A percentile compares a stretch with the other conserved stretches of the same genome.
Evolutionary conservation across 1,140 invertebrate species (phyloP).

Genomic region (Druon quercuslanigerum): DNA sequence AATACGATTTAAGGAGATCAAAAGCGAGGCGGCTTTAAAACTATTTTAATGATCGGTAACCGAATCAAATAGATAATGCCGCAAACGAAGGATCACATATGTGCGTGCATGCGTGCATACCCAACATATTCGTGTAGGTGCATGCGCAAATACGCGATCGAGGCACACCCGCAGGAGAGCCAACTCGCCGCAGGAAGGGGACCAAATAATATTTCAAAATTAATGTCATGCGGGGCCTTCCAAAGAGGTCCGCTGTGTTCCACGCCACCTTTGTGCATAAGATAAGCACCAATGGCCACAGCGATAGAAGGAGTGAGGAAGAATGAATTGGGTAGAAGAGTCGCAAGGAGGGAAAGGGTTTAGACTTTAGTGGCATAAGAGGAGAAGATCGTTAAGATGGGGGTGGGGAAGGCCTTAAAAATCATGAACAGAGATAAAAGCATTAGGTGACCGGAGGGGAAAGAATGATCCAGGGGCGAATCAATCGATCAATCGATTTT

Average conservation of each 20-base stretch:
- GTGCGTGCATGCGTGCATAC: conserved; percentile 28
- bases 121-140: not conserved
- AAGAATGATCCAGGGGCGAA: conserved; percentile 23
- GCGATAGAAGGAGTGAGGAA: conserved; percentile 35
- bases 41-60: conserved; percentile 26
- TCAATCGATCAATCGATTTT: not conserved
- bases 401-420: conserved; percentile 47
- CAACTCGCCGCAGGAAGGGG: conserved; percentile 38
- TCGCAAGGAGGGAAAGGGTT: too few relatives aligned
- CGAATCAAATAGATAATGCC: conserved; percentile 9
- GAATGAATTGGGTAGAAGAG: not conserved
- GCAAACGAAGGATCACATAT: conserved; percentile 30
- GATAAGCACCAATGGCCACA: conserved; percentile 48
- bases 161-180: conserved; percentile 30
- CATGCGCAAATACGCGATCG: conserved; percentile 32
- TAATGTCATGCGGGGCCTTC: conserved; percentile 61
- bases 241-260: conserved; percentile 6
- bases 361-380: not conserved
- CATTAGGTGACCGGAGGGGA: conserved; percentile 33
- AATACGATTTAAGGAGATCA: not conserved
- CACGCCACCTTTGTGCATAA: conserved; percentile 51
- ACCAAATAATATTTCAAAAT: conserved; percentile 69
- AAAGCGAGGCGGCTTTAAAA: conserved; percentile 8
- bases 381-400: conserved; percentile 29
- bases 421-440: conserved; percentile 41